Conservation (phyloP, 2,113 vertebrate genomes). For the Neogobius melanostomus region DNA sequence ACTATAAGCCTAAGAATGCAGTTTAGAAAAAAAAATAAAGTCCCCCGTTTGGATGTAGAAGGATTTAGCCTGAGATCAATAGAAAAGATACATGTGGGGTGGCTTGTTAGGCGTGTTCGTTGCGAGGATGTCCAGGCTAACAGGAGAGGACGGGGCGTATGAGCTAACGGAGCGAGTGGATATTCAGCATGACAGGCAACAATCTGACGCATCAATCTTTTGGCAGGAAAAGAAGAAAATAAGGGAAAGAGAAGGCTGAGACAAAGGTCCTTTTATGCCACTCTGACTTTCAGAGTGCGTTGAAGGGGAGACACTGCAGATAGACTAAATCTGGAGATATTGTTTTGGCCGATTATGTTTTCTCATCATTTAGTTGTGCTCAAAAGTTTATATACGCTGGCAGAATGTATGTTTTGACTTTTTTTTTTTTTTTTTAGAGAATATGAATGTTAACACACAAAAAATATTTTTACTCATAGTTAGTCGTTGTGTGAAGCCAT, state of each 20-base stretch:
- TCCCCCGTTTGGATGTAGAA: constrained; percentile 19
- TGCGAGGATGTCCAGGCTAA: not conserved
- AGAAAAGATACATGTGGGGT: not conserved
- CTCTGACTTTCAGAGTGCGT: too few species aligned
- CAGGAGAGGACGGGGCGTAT: constrained; percentile 4
- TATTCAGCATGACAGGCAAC: not conserved
- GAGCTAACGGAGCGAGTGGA: constrained; percentile 1
- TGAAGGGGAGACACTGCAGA: too few species aligned
- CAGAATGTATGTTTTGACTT: too few species aligned
- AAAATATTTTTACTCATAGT: too few species aligned
- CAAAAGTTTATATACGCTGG: too few species aligned
- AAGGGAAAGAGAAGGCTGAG: not conserved
- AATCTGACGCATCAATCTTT: constrained; percentile 1
- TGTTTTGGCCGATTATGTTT: too few species aligned
- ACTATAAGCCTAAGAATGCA: constrained; percentile 12
- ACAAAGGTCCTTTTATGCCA: not conserved
- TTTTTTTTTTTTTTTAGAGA: too few species aligned
- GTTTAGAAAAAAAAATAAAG: not conserved
- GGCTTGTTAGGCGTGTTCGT: not conserved
- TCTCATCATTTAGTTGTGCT: too few species aligned
- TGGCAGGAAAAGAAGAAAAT: not conserved
- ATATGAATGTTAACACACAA: too few species aligned
- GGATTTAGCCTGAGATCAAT: not conserved
- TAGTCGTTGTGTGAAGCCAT: too few species aligned
- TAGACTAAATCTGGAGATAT: too few species aligned